A percentile compares a stretch with the other conserved stretches of the same genome.
Evolutionary conservation across 2,797 vertebrate genomes (phyloP).

Genomic region (Balearica regulorum): DNA sequence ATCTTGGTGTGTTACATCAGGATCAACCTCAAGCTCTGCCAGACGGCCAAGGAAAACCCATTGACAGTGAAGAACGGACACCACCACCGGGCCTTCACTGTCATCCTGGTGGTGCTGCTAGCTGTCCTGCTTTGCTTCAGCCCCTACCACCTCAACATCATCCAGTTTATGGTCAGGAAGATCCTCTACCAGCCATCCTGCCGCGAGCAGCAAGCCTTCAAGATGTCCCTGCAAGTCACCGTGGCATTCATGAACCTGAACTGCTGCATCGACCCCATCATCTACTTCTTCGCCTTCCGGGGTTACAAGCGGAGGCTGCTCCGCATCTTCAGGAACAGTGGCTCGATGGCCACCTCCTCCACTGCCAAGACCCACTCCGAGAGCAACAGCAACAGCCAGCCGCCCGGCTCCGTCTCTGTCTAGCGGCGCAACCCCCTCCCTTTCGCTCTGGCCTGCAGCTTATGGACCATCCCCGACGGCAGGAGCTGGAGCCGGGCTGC

Average conservation of each 20-base stretch:
- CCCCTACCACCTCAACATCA: constrained; percentile 83
- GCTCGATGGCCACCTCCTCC: constrained; percentile 60
- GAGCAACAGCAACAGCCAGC: constrained; percentile 78
- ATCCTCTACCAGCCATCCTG: constrained; percentile 71
- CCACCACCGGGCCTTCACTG: constrained; percentile 75
- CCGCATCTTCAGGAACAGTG: constrained; percentile 76
- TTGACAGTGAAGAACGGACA: constrained; percentile 65
- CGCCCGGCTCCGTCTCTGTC: neutral
- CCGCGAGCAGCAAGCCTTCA: constrained; percentile 75
- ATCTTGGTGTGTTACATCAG: constrained; percentile 80
- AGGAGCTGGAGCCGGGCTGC: fast-evolving
- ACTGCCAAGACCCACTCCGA: constrained; percentile 76
- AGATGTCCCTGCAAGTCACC: constrained; percentile 80
- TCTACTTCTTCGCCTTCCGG: constrained; percentile 86
- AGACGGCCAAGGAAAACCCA: constrained; percentile 71
- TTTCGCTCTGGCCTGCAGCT: neutral
- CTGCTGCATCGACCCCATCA: constrained; percentile 84
- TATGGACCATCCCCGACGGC: neutral
- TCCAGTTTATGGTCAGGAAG: constrained; percentile 80
- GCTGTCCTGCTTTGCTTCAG: constrained; percentile 81
- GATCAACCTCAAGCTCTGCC: constrained; percentile 81
- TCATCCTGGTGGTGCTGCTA: constrained; percentile 72
- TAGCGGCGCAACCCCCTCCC: neutral
- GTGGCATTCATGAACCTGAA: constrained; percentile 87
- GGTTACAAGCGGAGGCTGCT: constrained; percentile 83